Conservation (phyloP, 2,888 invertebrate species). For the Troides oblongomaculatus region DNA sequence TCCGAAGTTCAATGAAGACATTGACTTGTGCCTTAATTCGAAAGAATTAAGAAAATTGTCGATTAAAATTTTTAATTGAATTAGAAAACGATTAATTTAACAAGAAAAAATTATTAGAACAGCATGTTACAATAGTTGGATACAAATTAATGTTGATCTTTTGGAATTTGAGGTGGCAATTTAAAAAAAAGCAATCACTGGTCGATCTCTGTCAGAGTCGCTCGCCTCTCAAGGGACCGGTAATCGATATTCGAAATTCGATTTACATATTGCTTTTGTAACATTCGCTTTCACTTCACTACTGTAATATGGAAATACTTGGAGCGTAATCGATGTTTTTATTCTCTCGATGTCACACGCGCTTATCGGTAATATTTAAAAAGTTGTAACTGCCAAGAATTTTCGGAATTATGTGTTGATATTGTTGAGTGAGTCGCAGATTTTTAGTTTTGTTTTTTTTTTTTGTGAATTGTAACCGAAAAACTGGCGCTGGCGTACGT, state of each 20-base stretch:
- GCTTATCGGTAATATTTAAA: not conserved
- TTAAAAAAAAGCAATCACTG: conserved; percentile 74
- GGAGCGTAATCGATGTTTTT: conserved; percentile 19
- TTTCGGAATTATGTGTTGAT: conserved; percentile 15
- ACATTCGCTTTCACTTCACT: conserved; percentile 52
- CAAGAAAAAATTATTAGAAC: conserved; percentile 9
- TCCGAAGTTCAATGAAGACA: conserved; percentile 16
- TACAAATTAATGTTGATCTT: conserved; percentile 13
- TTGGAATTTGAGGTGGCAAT: conserved; percentile 47
- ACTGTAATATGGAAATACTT: conserved; percentile 17
- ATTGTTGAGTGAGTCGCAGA: conserved; percentile 14
- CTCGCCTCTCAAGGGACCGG: conserved; percentile 67
- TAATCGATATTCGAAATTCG: conserved; percentile 58
- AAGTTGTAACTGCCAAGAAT: not conserved
- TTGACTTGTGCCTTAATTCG: conserved; percentile 3
- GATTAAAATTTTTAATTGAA: conserved; percentile 27
- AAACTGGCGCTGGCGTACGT: conserved; percentile 86
- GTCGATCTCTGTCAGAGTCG: conserved; percentile 58
- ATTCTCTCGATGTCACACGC: conserved; percentile 10
- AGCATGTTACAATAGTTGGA: conserved; percentile 9
- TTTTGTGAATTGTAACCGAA: conserved; percentile 56
- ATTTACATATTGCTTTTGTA: conserved; percentile 64
- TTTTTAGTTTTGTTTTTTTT: conserved; percentile 30
- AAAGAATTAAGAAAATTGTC: conserved; percentile 6
- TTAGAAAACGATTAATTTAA: conserved; percentile 22